Conservation (phyloP, 2,797 vertebrate species). For the Cetoscarus ocellatus region DNA sequence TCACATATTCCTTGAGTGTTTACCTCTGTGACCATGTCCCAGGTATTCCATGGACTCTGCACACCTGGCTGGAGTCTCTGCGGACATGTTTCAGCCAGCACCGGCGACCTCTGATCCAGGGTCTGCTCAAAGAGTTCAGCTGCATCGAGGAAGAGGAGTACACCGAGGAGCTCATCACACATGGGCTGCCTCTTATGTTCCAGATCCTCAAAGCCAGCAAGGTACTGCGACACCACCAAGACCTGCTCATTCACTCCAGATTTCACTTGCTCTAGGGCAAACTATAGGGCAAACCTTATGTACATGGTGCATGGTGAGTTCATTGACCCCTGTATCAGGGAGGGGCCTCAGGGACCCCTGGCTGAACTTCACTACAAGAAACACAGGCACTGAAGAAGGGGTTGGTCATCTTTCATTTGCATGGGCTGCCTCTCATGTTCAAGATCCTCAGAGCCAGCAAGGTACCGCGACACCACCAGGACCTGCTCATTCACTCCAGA, state of each 20-base stretch:
- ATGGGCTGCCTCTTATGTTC: slow-evolving; percentile 96
- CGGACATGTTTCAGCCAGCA: slow-evolving; percentile 95
- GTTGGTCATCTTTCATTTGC: slow-evolving; percentile 57
- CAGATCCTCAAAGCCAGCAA: slow-evolving; percentile 98
- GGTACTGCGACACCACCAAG: slow-evolving; percentile 71
- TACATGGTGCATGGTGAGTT: slow-evolving; percentile 54
- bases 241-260: neutral
- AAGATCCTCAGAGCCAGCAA: slow-evolving; percentile 98
- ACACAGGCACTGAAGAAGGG: slow-evolving; percentile 31
- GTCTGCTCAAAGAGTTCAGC: slow-evolving; percentile 96
- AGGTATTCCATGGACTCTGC: slow-evolving; percentile 97
- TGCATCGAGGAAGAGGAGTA: slow-evolving; percentile 97
- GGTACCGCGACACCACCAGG: slow-evolving; percentile 71
- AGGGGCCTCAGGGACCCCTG: slow-evolving; percentile 31
- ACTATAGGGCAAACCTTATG: no score
- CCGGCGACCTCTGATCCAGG: slow-evolving; percentile 94
- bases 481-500: neutral
- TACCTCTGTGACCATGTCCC: neutral
- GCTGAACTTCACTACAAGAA: slow-evolving; percentile 25
- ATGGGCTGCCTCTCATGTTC: slow-evolving; percentile 96
- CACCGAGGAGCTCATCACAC: slow-evolving; percentile 94
- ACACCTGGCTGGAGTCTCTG: slow-evolving; percentile 96
- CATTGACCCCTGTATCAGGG: slow-evolving; percentile 50
- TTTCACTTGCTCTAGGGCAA: no score
- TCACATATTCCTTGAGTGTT: neutral